Evolutionary conservation across 1,140 invertebrate species (phyloP), one percentile per base, ranked within the genome.

Genomic region (Calosoma granatense): DNA sequence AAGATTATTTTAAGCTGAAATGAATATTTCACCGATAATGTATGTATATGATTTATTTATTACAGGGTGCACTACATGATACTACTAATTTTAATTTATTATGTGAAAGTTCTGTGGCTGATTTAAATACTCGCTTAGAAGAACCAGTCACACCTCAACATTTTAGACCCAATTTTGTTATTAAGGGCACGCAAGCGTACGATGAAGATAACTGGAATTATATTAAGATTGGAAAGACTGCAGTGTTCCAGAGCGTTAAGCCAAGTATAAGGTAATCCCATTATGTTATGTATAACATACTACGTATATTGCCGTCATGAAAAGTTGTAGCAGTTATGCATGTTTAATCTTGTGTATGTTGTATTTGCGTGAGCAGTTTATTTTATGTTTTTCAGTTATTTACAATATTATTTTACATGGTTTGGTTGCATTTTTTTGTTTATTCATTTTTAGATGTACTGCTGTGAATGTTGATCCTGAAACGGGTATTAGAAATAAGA

Each of bases 131-230:
- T 2, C 71, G 76, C 23, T 53, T 84, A 2, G 67, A 75, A 11
- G 70, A 78, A 17, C 64, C 74, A 19, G 73, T 81, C 1, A 69
- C 72, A 15, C 52, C 76, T 12, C 60, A 76, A 55, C 67, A 77
- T 22, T 86, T 85, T 64, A 72, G 84, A 36, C 76, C 79, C 1
- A 86, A 84, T 66, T 82, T 86, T 58, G 71, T 85, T 1, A 70
- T 86, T n/a, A 76, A 77, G 61, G 82, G 81, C 1, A 70, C 75
- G 1, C 59, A 71, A 19, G 60, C 80, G 2, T 82, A 77, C 61
- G 81, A 79, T 2, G 84, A 87, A 66, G 82, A 85, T 57, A 69
- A 70, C 14, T 84, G 82, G 82, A 77, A 79, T 36, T 84, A 77
- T 69, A 64, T 85, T 17, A 82, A 80, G 68, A 82, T 85, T 53